Base-by-base conservation (phyloP, 1,140 invertebrate species). In the Dolichoris vasculosae region DNA sequence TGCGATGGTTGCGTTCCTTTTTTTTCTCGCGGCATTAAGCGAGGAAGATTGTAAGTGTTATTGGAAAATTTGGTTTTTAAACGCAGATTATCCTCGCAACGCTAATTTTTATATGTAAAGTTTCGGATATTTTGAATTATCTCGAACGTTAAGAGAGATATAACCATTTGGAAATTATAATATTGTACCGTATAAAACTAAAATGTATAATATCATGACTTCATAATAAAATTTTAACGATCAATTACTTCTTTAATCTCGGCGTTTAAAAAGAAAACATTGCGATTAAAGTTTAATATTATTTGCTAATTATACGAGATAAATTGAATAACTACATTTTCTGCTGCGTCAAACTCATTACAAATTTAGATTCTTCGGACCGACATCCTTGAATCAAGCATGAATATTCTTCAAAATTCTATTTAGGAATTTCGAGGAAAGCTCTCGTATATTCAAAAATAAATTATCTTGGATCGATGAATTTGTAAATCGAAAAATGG, bases 41-140 rank as follows among this genome's bases (percentile, higher is more conserved):
- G 30, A 82, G 35, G 40, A 48, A 35, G 43, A 17, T 35, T 76
- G 38, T 83, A 69, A 76, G 82, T 30, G 59, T 77, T 84, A 84
- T 84, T 84, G 81, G 69, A 75, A 83, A 75, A 83, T 69, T 82
- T 71, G 43, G 4, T 4, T 40, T 32, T 78, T 63, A 73, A 43
- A 40, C 20, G 20, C 40, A 73, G 38, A 73, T 73, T 73, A 73
- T n/a, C 30, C 76, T 35, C 15, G 30, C 35, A 40, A n/a, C 30
- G 46, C 55, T 63, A 77, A 77, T 55, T 77, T 77, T 77, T 77
- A 55, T 43, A 73, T 43, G 38, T 73, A n/a, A 73, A 73, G 20
- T 78, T 59, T 78, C 38, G 48, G 48, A 59, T 78, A 59, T 48
- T 78, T 59, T 38, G 76, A 78, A 78, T 77, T 59, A 80, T 64